Evolutionary conservation across 2,888 invertebrate genomes (phyloP).

Genomic region (Euclidia mi): DNA sequence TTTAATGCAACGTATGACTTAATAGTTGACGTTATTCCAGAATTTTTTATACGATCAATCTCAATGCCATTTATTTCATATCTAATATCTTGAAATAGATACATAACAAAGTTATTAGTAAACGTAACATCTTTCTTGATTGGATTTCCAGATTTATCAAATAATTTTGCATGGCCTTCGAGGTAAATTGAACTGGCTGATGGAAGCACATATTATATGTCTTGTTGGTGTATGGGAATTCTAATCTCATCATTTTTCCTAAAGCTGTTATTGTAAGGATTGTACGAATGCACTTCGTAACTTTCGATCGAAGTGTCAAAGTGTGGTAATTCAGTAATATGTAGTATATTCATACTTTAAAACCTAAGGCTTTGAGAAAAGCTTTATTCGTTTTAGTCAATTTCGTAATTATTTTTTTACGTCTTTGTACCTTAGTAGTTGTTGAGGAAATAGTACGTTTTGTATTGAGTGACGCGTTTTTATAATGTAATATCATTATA

Average conservation of each 20-base stretch:
- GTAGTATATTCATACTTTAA: constrained; percentile 36
- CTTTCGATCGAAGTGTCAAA: constrained; percentile 34
- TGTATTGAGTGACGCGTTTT: background rate
- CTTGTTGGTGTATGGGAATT: constrained; percentile 31
- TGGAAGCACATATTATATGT: constrained; percentile 19
- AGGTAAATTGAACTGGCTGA: constrained; percentile 37
- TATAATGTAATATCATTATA: constrained; percentile 4
- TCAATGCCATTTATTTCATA: constrained; percentile 34
- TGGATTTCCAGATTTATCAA: constrained; percentile 11
- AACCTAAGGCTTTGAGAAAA: constrained; percentile 27
- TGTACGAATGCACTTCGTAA: constrained; percentile 34
- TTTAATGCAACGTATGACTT: constrained; percentile 42
- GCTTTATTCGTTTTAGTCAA: constrained; percentile 32
- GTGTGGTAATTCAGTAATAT: constrained; percentile 22
- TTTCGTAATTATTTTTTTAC: constrained; percentile 26
- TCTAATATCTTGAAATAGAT: constrained; percentile 32
- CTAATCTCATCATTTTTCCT: constrained; percentile 42
- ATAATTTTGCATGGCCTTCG: constrained; percentile 29
- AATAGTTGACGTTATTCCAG: constrained; percentile 13
- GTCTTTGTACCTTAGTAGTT: constrained; percentile 11
- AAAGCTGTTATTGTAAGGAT: constrained; percentile 37
- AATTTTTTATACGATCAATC: constrained; percentile 32
- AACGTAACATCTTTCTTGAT: no score
- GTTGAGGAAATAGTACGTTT: background rate
- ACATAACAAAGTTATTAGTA: no score